A percentile compares a stretch with the other conserved stretches of the same genome.
phyloP scores from a whole-genome alignment of 2,113 vertebrate species.

The Cercocebus atys region DNA sequence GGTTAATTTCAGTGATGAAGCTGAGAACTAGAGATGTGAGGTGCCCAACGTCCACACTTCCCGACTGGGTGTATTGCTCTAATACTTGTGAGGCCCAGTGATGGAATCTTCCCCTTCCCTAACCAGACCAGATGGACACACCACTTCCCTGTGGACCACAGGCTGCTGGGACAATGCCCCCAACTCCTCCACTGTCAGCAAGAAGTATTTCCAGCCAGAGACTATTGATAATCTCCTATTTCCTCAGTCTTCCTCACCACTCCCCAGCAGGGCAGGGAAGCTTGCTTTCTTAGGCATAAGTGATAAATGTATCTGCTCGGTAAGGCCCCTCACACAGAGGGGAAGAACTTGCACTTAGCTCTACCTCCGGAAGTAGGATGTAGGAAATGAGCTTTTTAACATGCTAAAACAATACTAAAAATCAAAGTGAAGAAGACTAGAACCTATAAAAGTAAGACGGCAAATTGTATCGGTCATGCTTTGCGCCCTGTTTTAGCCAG shows the following conservation, averaged over 20 bases:
- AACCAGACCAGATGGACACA: not conserved
- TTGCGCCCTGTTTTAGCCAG: not conserved
- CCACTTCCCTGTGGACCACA: not conserved
- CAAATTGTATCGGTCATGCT: not conserved
- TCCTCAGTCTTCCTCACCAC: too few relatives aligned
- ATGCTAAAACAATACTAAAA: not conserved
- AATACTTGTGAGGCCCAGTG: not conserved
- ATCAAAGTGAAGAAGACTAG: not conserved
- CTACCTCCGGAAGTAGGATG: not conserved
- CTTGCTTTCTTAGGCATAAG: not conserved
- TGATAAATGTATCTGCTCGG: not conserved
- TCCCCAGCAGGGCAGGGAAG: not conserved
- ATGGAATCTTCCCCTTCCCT: not conserved
- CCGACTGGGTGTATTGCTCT: too few relatives aligned
- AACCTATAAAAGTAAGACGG: not conserved
- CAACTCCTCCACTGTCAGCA: not conserved
- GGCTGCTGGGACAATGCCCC: not conserved
- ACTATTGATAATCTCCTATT: not conserved
- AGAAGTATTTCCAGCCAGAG: not conserved
- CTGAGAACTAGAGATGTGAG: not conserved
- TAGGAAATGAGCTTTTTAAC: not conserved
- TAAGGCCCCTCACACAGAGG: not conserved
- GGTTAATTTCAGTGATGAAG: not conserved
- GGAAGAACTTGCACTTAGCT: not conserved
- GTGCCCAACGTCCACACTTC: accelerated